Base-by-base conservation (phyloP, 2,797 vertebrate species). In the Parambassis ranga region DNA sequence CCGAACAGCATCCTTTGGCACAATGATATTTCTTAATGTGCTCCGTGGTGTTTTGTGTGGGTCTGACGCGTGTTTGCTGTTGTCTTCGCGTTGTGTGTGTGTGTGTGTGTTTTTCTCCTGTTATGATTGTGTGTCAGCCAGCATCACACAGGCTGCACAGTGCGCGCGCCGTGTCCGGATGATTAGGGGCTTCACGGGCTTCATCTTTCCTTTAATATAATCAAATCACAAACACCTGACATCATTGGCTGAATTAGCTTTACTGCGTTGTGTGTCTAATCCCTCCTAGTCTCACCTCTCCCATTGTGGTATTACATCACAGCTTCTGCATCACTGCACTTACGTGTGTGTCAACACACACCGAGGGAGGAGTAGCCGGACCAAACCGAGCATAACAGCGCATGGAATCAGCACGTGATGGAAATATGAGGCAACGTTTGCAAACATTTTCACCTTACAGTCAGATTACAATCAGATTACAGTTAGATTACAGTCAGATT, bases 301-400 rank as follows among this genome's bases (percentile, higher is more conserved):
- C 42, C 52, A 4, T 70, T 44, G 6, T 64, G 65, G 23, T 52
- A 42, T 88, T 87, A 86, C 86, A 81, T 88, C 86, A 90, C 80
- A 73, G 56, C 76, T 79, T 63, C 71, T 73, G 85, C 81, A 85
- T 84, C 82, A 28, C 63, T 65, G 76, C 78, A 70, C 81, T 13
- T 75, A 57, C 69, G 79, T 68, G 78, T 68, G 78, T 85, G 72
- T 79, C 77, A 72, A 82, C 69, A 79, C 69, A 38, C 70, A 47
- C 33, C 8, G 31, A 59, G 41, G 81, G 76, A 79, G 69, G 76
- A 81, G 83, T 48, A 68, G 49, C 22, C 36, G 33, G 56, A 61
- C 31, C 53, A 1, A 15, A 11, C 47, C 10, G n/a, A 73, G 23
- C 55, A 51, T 24, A 59, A 41, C 71, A 69, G 60, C 65, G 46